Conservation (phyloP, 2,797 vertebrate genomes). For the Hapalemur alaotrensis region DNA sequence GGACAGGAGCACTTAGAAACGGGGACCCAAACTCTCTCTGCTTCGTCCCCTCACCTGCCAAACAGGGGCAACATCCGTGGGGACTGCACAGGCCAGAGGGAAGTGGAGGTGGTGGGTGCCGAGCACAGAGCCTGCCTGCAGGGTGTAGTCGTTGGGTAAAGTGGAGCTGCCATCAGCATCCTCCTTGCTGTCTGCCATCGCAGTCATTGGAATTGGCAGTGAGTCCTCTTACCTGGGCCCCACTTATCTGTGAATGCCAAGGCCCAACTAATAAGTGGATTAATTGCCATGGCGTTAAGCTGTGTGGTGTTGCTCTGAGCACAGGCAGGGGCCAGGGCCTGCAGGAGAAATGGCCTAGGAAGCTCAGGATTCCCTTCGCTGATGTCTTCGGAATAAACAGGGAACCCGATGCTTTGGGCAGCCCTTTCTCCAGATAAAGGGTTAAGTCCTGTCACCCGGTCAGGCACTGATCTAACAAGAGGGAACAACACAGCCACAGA, state of each 20-base stretch:
- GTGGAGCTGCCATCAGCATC: background rate
- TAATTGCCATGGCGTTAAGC: background rate
- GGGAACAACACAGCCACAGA: constrained; percentile 28
- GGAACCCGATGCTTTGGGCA: background rate
- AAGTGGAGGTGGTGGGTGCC: too few relatives aligned
- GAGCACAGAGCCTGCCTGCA: background rate
- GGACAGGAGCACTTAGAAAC: background rate
- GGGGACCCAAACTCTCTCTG: background rate
- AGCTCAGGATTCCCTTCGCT: background rate
- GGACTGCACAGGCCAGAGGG: background rate
- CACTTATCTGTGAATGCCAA: background rate
- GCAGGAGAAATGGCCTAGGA: background rate
- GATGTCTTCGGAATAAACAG: background rate
- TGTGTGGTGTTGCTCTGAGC: rapidly evolving
- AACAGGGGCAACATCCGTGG: background rate
- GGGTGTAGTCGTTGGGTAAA: background rate
- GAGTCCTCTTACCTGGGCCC: background rate
- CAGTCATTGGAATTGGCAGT: background rate
- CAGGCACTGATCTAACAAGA: constrained; percentile 43
- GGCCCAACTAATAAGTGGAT: background rate
- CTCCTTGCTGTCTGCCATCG: background rate
- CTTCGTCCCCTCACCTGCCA: too few relatives aligned
- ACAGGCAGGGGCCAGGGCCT: rapidly evolving
- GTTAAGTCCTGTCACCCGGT: constrained; percentile 30
- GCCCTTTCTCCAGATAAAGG: background rate